Conservation (phyloP, 2,888 invertebrate genomes). For the Notodonta ziczac region DNA sequence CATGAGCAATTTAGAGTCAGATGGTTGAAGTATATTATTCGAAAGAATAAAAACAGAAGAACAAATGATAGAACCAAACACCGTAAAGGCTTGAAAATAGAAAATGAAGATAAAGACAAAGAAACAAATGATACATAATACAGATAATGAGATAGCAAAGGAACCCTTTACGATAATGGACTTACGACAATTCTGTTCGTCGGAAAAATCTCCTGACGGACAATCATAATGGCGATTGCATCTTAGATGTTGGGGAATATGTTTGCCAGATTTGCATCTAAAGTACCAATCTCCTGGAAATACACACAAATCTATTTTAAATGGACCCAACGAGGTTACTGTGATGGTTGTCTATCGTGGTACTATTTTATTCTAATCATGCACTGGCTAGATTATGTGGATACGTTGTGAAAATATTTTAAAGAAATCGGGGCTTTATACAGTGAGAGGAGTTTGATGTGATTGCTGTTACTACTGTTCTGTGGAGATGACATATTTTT, state of each 20-base stretch:
- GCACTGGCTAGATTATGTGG: too few species aligned
- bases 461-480: too few species aligned
- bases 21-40: constrained; percentile 24
- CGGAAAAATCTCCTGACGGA: constrained; percentile 86
- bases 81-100: constrained; percentile 17
- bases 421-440: too few species aligned
- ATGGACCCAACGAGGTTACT: constrained; percentile 9
- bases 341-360: constrained; percentile 7
- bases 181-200: constrained; percentile 92
- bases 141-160: constrained; percentile 26
- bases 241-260: constrained; percentile 81
- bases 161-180: constrained; percentile 51
- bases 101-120: constrained; percentile 13
- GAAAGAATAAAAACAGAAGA: constrained; percentile 11
- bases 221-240: constrained; percentile 89
- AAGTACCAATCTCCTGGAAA: constrained; percentile 80
- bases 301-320: constrained; percentile 57
- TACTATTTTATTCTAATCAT: constrained; percentile 16
- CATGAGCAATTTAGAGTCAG: constrained; percentile 30
- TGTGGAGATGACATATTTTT: constrained; percentile 11
- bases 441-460: too few species aligned
- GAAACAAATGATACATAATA: constrained; percentile 29
- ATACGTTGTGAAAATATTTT: too few species aligned
- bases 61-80: constrained; percentile 20
- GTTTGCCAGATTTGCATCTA: constrained; percentile 87